phyloP scores from a whole-genome alignment of 2,113 vertebrate species.

The Coregonus clupeaformis region DNA sequence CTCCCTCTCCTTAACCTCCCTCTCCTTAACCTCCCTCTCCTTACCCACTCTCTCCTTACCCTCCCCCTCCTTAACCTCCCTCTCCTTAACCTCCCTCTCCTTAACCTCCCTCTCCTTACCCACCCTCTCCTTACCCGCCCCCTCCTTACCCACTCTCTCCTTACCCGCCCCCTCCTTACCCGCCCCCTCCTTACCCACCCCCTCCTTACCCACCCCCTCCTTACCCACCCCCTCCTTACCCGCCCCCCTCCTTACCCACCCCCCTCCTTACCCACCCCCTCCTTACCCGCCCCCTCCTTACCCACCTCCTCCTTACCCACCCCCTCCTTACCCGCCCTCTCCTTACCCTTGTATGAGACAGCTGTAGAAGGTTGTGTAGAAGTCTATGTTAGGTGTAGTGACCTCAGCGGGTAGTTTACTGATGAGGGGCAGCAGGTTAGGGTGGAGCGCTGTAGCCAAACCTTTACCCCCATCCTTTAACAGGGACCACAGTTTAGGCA shows the following conservation, averaged over 20 bases:
- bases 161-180: no score
- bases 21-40: no score
- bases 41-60: no score
- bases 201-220: no score
- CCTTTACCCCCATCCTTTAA: constrained; percentile 89
- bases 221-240: background rate
- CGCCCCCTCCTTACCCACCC: background rate
- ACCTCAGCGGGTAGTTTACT: constrained; percentile 84
- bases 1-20: no score
- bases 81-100: no score
- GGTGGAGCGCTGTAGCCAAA: constrained; percentile 84
- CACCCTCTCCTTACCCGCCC: background rate
- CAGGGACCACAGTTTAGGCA: constrained; percentile 88
- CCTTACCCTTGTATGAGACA: constrained; percentile 85
- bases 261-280: background rate
- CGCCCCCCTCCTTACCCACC: background rate
- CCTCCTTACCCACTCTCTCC: background rate
- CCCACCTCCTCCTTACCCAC: no score
- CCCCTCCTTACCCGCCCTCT: no score
- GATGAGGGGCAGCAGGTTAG: constrained; percentile 89
- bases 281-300: no score
- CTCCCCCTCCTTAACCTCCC: no score
- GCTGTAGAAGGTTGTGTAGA: constrained; percentile 83
- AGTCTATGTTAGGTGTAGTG: constrained; percentile 81
- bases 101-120: no score